Conservation (phyloP, 2,888 invertebrate genomes). For the Operophtera brumata region DNA sequence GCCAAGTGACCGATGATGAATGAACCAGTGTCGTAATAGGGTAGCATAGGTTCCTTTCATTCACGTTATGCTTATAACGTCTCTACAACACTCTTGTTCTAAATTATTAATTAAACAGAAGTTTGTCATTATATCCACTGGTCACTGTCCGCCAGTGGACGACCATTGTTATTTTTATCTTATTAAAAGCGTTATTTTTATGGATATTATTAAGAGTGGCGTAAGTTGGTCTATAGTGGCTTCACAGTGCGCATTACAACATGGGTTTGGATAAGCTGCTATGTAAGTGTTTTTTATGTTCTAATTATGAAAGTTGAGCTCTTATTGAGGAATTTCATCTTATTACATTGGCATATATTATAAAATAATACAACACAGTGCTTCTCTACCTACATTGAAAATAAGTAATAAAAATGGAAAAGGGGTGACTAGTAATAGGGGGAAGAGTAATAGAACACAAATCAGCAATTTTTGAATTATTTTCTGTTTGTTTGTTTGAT, state of each 20-base stretch:
- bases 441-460: no score
- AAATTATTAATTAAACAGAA: slow-evolving; percentile 20
- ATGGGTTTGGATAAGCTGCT: slow-evolving; percentile 19
- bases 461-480: no score
- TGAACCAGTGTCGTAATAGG: no score
- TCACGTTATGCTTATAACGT: no score
- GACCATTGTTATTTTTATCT: slow-evolving; percentile 7
- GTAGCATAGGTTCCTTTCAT: no score
- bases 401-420: no score
- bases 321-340: not conserved
- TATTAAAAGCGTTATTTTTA: slow-evolving; percentile 14
- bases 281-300: slow-evolving; percentile 9
- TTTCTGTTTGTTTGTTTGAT: no score
- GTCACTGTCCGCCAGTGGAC: slow-evolving; percentile 8
- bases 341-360: no score
- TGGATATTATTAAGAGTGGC: slow-evolving; percentile 13
- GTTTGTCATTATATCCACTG: slow-evolving; percentile 16
- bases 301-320: not conserved
- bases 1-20: no score
- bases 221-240: not conserved
- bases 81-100: slow-evolving; percentile 13
- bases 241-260: slow-evolving; percentile 9
- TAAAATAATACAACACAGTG: no score
- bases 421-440: no score
- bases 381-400: no score